Conservation (phyloP, 2,888 invertebrate species). For the Meiosimyza platycephala region DNA sequence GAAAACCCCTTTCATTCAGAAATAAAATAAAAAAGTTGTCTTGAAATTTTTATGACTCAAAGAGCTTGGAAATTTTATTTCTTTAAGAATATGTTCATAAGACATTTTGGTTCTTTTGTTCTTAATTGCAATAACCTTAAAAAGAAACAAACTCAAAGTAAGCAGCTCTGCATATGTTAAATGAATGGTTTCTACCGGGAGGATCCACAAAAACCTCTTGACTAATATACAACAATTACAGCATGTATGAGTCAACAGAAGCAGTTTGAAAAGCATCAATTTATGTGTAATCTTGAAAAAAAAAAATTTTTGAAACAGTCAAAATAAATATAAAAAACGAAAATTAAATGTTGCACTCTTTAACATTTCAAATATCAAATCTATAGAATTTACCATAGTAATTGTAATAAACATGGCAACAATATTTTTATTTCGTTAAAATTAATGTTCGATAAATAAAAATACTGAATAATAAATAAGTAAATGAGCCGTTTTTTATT, state of each 20-base stretch:
- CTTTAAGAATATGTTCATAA: too few species aligned
- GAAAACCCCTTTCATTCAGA: too few species aligned
- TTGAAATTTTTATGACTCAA: too few species aligned
- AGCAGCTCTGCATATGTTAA: neutral
- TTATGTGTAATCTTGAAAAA: too few species aligned
- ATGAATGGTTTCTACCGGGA: too few species aligned
- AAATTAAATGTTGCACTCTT: slow-evolving; percentile 21
- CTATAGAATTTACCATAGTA: slow-evolving; percentile 20
- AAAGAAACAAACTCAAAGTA: neutral
- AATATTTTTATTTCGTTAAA: slow-evolving; percentile 15
- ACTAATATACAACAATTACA: too few species aligned
- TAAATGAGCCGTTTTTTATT: slow-evolving; percentile 13
- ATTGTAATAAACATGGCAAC: slow-evolving; percentile 21
- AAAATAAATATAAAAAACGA: neutral
- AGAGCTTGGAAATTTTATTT: too few species aligned
- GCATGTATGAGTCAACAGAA: too few species aligned
- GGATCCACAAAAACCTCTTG: too few species aligned
- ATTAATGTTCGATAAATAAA: slow-evolving; percentile 26
- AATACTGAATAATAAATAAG: slow-evolving; percentile 16
- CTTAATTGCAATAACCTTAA: neutral
- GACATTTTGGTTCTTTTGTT: neutral
- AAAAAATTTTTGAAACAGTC: neutral
- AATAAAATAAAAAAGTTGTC: too few species aligned
- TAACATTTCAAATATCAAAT: slow-evolving; percentile 13
- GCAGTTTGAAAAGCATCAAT: too few species aligned